Conservation (phyloP, 2,888 invertebrate species). For the Metalampra italica region DNA sequence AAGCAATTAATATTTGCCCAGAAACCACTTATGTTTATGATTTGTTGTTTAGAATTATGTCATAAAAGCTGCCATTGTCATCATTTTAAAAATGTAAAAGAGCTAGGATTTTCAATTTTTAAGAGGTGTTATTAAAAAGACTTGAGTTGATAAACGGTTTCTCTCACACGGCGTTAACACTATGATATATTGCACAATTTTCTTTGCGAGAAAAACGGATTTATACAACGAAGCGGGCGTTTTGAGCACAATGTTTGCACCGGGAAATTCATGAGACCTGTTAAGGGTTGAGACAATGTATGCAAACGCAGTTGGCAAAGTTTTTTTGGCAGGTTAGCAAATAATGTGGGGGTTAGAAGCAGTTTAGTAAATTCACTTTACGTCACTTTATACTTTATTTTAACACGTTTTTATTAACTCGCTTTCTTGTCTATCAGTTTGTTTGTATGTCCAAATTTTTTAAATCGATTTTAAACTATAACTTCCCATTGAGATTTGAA, state of each 20-base stretch:
- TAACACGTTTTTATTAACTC: too few species aligned
- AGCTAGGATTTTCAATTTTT: not conserved
- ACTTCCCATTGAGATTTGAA: too few species aligned
- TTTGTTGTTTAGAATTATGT: too few species aligned
- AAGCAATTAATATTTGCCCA: too few species aligned
- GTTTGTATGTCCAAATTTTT: too few species aligned
- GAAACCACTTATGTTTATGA: too few species aligned
- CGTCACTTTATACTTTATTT: too few species aligned
- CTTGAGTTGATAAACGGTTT: slow-evolving; percentile 63
- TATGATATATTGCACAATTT: slow-evolving; percentile 71
- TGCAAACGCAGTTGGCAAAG: not conserved
- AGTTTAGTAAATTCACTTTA: too few species aligned
- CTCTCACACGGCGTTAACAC: slow-evolving; percentile 57
- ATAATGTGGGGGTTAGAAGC: slow-evolving; percentile 2
- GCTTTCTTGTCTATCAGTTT: too few species aligned
- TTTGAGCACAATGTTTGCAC: slow-evolving; percentile 39
- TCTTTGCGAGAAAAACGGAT: slow-evolving; percentile 66
- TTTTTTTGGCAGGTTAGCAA: slow-evolving; percentile 1
- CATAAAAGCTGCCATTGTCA: too few species aligned
- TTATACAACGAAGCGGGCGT: slow-evolving; percentile 49
- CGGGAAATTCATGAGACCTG: slow-evolving; percentile 11
- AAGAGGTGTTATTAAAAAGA: slow-evolving; percentile 41
- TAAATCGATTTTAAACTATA: too few species aligned
- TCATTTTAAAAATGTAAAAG: not conserved
- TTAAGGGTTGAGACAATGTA: slow-evolving; percentile 1